A percentile compares a stretch with the other conserved stretches of the same genome.
Evolutionary conservation across 2,113 vertebrate genomes (phyloP).

Genomic region (western clawed frog (Xenopus tropicalis)): DNA sequence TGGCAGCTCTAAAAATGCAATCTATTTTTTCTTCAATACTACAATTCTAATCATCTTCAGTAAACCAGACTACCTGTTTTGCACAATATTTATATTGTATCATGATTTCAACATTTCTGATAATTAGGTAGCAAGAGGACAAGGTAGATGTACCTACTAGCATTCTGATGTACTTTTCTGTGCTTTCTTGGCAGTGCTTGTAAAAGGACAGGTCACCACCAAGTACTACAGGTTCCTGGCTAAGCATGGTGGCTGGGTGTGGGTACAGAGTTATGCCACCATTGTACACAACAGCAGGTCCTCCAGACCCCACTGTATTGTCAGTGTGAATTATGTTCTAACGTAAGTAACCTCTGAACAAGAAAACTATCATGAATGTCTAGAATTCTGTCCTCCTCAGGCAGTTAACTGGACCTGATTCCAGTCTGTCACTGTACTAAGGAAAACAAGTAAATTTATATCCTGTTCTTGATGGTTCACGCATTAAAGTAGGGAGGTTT

Average conservation of each 20-base stretch:
- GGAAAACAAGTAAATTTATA: slow-evolving; percentile 19
- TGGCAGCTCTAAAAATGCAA: too few species aligned
- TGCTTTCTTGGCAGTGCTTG: slow-evolving; percentile 72
- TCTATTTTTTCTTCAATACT: too few species aligned
- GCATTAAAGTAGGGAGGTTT: slow-evolving; percentile 59
- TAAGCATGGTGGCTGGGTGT: slow-evolving; percentile 95
- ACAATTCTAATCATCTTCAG: too few species aligned
- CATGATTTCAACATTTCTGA: too few species aligned
- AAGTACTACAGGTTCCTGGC: slow-evolving; percentile 95
- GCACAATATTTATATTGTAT: too few species aligned
- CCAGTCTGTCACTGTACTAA: slow-evolving; percentile 1
- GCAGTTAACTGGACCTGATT: not conserved
- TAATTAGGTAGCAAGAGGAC: too few species aligned
- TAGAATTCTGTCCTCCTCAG: not conserved
- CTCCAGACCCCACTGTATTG: slow-evolving; percentile 93
- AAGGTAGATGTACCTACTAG: too few species aligned
- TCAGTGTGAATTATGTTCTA: slow-evolving; percentile 98
- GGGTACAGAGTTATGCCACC: slow-evolving; percentile 97
- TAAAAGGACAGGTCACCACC: slow-evolving; percentile 96
- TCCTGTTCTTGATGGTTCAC: slow-evolving; percentile 32
- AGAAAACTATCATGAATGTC: not conserved
- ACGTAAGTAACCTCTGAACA: slow-evolving; percentile 77
- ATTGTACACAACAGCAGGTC: slow-evolving; percentile 98
- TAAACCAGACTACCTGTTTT: too few species aligned
- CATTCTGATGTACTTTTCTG: not conserved